Base-by-base conservation (phyloP, 2,113 vertebrate genomes). In the Andinoacara biseriatus region DNA sequence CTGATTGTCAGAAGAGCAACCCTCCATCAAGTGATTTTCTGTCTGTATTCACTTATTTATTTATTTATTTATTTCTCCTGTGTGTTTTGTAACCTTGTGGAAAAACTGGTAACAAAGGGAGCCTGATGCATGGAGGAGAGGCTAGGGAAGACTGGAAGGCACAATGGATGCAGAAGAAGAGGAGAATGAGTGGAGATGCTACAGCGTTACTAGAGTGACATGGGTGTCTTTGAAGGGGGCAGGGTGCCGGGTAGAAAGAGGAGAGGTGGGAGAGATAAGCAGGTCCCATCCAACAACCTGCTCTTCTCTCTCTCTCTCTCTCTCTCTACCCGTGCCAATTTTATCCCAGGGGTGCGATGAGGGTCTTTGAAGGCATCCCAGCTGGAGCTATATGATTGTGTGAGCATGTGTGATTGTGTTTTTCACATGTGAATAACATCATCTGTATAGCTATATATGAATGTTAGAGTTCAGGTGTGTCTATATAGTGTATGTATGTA, bases 151-250 rank as follows among this genome's bases (percentile, higher is more conserved):
- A 85, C 43, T 84, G 83, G 60, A 86, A 76, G 69, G 74, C 67
- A 20, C 67, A 72, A 54, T 11, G 38, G 80, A 83, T 33, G 76
- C 76, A 40, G 78, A 83, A 26, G 78, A 80, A n/a, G 57, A 63
- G 18, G 76, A 80, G 40, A 69, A 82, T 43, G 65, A 86, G 74
- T 69, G 74, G 63, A 58, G 31, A 52, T 84, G 86, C 77, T 86
- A 74, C 61, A 72, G 84, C 58, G 62, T 85, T 85, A 74, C 54
- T 69, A 52, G 57, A 76, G 80, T 88, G 86, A 92, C 87, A 92
- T 78, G 85, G 88, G 89, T 84, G 84, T 86, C 92, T 95, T 94
- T 95, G 90, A 95, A 92, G 87, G 88, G n/a, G 81, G 72, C 9
- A 11, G 11, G 82, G 84, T 49, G 75, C 54, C 72, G 65, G 88